These are phyloP conservation scores for Pipistrellus pygmaeus DNA, from an alignment of 2,797 vertebrate species.

Conservation along the genomic window DNA sequence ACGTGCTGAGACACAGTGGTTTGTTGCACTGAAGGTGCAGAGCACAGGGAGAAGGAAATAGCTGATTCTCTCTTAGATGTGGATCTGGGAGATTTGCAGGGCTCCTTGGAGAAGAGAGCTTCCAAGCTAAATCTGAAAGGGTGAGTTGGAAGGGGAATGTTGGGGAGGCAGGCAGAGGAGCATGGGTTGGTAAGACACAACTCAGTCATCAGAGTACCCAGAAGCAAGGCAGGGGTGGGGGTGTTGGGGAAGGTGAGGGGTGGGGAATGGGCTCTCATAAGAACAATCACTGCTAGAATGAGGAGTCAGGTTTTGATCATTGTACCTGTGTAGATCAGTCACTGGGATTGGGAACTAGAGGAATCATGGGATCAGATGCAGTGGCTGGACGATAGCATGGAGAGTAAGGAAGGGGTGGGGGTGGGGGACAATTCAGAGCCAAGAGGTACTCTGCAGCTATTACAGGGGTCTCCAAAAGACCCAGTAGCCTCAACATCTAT, in stretches of 20 bases:
- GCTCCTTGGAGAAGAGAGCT: not conserved
- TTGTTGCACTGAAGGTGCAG: not conserved
- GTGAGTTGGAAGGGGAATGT: not conserved
- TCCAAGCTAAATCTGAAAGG: not conserved
- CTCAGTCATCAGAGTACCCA: rapidly evolving
- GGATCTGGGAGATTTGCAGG: not conserved
- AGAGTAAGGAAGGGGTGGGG: not conserved
- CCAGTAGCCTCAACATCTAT: no score
- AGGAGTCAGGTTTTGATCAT: not conserved
- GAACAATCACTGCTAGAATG: rapidly evolving
- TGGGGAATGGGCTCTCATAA: no score
- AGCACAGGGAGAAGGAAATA: not conserved
- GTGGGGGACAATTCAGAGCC: not conserved
- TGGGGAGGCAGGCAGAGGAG: not conserved
- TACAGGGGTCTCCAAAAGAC: not conserved
- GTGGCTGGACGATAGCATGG: rapidly evolving
- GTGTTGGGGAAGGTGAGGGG: not conserved
- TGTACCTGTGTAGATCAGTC: not conserved
- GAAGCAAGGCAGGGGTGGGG: not conserved
- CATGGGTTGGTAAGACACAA: rapidly evolving
- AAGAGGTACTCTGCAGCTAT: not conserved
- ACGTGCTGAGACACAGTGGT: not conserved
- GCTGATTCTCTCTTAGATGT: not conserved
- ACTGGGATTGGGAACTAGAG: rapidly evolving
- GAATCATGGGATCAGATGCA: rapidly evolving